phyloP scores from a whole-genome alignment of 2,797 vertebrate species.

The Potorous gilbertii region DNA sequence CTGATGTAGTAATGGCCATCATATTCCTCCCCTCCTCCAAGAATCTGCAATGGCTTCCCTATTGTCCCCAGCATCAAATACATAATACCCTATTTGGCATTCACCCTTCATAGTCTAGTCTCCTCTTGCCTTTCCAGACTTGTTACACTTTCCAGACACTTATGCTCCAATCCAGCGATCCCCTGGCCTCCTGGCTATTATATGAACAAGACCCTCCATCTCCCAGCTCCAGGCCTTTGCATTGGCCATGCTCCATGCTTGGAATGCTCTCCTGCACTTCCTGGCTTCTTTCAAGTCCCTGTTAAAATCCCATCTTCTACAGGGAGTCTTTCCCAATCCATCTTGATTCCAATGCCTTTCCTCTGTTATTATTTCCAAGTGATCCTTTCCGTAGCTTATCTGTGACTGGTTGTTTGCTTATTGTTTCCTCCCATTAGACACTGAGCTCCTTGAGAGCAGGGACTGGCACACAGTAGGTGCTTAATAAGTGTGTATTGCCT shows the following conservation, averaged over 20 bases:
- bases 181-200: no score
- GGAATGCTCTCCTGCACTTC: not conserved
- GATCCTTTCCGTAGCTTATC: no score
- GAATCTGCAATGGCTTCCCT: not conserved
- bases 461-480: not conserved
- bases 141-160: no score
- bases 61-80: no score
- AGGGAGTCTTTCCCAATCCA: not conserved
- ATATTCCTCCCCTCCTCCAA: no score
- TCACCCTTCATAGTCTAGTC: no score
- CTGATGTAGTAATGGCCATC: no score
- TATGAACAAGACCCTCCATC: not conserved
- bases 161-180: no score
- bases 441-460: not conserved
- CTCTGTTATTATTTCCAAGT: not conserved
- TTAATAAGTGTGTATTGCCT: not conserved
- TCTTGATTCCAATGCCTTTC: not conserved
- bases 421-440: no score
- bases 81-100: no score
- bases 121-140: no score
- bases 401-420: no score
- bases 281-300: not conserved
- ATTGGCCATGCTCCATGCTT: not conserved
- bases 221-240: not conserved
- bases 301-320: not conserved